A percentile compares a stretch with the other conserved stretches of the same genome.
phyloP scores from a whole-genome alignment of 2,888 invertebrate genomes.

The Torymus texanus region DNA sequence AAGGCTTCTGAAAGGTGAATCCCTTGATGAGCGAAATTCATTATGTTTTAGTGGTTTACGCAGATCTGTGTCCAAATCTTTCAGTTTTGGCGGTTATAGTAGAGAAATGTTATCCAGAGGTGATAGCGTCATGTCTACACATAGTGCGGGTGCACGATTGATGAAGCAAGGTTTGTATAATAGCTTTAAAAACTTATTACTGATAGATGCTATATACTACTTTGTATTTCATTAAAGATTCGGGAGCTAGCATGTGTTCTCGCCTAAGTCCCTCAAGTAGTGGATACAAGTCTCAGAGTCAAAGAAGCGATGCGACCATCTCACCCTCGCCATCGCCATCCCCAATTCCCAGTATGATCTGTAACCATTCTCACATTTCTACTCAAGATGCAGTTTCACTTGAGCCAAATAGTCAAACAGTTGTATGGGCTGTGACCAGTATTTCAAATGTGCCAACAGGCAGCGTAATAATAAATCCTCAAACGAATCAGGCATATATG shows the following conservation, averaged over 20 bases:
- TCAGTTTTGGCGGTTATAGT: slow-evolving; percentile 91
- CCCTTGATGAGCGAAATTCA: slow-evolving; percentile 76
- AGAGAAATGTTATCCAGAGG: slow-evolving; percentile 78
- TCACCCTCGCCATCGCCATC: slow-evolving; percentile 72
- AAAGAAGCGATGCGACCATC: slow-evolving; percentile 76
- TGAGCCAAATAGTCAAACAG: slow-evolving; percentile 72
- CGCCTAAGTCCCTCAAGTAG: slow-evolving; percentile 85
- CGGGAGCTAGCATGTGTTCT: slow-evolving; percentile 80
- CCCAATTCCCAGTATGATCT: slow-evolving; percentile 68
- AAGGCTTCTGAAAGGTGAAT: slow-evolving; percentile 76
- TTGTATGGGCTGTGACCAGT: slow-evolving; percentile 93
- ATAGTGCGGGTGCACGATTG: slow-evolving; percentile 81
- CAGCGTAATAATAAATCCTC: slow-evolving; percentile 91
- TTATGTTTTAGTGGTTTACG: slow-evolving; percentile 74
- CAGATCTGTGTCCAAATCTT: slow-evolving; percentile 85
- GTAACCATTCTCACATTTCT: slow-evolving; percentile 71
- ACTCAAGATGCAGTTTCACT: slow-evolving; percentile 70
- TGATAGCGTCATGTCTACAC: slow-evolving; percentile 81
- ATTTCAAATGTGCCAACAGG: slow-evolving; percentile 90
- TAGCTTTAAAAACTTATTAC: no score
- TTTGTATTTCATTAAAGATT: slow-evolving; percentile 74
- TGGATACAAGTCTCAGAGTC: slow-evolving; percentile 85
- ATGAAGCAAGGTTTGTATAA: slow-evolving; percentile 83
- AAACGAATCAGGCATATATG: slow-evolving; percentile 85
- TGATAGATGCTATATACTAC: no score